Conservation (phyloP, 2,113 vertebrate species). For the Salminus brasiliensis region DNA sequence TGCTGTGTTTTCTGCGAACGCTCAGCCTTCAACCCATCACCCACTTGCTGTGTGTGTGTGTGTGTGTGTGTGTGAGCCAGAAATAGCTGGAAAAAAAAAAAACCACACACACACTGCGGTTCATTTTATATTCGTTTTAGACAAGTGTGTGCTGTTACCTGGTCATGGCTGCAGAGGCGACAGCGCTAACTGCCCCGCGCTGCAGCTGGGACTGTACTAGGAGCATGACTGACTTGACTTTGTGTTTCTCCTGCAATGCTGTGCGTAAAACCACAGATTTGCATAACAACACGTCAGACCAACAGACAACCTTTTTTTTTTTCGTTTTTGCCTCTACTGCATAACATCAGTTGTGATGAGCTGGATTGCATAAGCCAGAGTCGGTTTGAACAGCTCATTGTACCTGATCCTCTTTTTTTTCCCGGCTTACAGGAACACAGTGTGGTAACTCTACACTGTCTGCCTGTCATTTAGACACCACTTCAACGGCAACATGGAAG, state of each 20-base stretch:
- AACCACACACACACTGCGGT: slow-evolving; percentile 27
- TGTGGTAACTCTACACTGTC: slow-evolving; percentile 22
- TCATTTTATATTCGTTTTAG: slow-evolving; percentile 64
- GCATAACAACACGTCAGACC: neutral
- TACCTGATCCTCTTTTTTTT: neutral
- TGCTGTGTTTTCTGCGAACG: slow-evolving; percentile 43
- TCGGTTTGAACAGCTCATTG: neutral
- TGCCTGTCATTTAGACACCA: slow-evolving; percentile 26
- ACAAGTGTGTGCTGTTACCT: slow-evolving; percentile 58
- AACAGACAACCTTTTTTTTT: neutral
- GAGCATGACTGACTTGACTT: neutral
- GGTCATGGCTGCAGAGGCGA: slow-evolving; percentile 38
- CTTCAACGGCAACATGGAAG: neutral
- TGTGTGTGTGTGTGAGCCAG: slow-evolving; percentile 38
- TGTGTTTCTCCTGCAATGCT: neutral
- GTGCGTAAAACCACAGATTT: neutral
- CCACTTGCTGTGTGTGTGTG: slow-evolving; percentile 52
- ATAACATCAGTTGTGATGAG: slow-evolving; percentile 3
- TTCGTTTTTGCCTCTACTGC: neutral
- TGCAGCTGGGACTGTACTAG: neutral
- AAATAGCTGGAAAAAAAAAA: slow-evolving; percentile 58
- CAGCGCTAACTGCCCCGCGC: slow-evolving; percentile 15
- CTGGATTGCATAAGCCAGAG: slow-evolving; percentile 19
- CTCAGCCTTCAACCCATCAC: slow-evolving; percentile 60
- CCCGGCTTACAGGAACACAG: slow-evolving; percentile 1